Base-by-base conservation (phyloP, 2,888 invertebrate genomes). In the Hirudinaria manillensis region DNA sequence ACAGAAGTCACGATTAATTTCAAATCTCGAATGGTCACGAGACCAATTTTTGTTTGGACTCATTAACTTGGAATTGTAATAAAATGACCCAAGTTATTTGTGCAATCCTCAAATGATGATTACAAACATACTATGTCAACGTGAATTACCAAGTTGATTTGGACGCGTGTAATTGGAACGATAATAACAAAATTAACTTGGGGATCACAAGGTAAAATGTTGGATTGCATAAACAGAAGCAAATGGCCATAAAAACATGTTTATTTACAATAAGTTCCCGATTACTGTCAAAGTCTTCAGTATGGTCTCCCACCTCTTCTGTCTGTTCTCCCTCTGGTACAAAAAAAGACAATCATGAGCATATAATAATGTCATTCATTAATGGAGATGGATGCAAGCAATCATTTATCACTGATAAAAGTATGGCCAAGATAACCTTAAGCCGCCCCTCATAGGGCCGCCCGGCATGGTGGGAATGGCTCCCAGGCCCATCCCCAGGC, bases 1-100 rank as follows among this genome's bases (percentile, higher is more conserved):
- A 19, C 78, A 83, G 65, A 79, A 80, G 55, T 10, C 61, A 61
- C 2, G 45, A 45, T 16, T 7, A 45, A 16, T 61, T 19, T 29
- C 19, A 29, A 61, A 27, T 24, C 61, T 19, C 21, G 61, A 61
- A 19, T 10, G 21, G 13, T 27, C 24, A 61, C 61, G 21, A 21
- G 21, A 61, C 61, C 4, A 61, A 61, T 38, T 1, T 45, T 45
- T 45, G 45, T 45, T 45, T 16, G 16, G 45, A 6, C 45, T 45
- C 16, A 16, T 45, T 45, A 10, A 45, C 3, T 16, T 45, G 4
- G 16, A 45, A 45, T n/a, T n/a, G n/a, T n/a, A 45, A 45, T 45
- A 45, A 45, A 45, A 45, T 7, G 16, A 45, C 45, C 13, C 13
- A 45, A 45, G 16, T 45, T 45, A 6, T 16, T 45, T 1, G 10